Evolutionary conservation across 2,888 invertebrate species (phyloP), one percentile per base, ranked within the genome.

Genomic region (Nasonia oneida): DNA sequence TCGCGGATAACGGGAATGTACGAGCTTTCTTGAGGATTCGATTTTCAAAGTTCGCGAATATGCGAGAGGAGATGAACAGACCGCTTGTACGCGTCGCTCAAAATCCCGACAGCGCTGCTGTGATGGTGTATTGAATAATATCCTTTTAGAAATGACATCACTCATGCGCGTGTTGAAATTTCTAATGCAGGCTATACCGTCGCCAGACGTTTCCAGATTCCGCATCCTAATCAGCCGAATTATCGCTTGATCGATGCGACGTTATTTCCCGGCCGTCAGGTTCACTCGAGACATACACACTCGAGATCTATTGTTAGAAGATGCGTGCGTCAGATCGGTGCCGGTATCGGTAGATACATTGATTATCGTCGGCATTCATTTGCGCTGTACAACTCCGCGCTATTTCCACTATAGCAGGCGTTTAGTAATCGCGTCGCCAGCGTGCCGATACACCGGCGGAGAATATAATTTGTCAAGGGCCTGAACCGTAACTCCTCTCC

Each of bases 181-280:
- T n/a, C 53, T 37, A 74, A 15, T 39, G 18, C 15, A 29, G 23
- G 50, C 39, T 57, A 53, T 29, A 42, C 15, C 10, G 42, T 74
- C 23, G 79, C 14, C 14, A 42, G n/a, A 29, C 29, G 37, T 42
- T n/a, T 18, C 37, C 15, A 76, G 61, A 47, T 73, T 50, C 33
- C 8, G 39, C 6, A 83, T 73, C 71, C 74, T 33, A 53, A 67
- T 79, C 39, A 75, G 67, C 73, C 67, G 74, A 81, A 81, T 81
- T 67, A 67, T 29, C 29, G 64, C 12, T 64, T 18, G 74, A 53
- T 80, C 18, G 15, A 18, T 33, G 67, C 12, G 67, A 67, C 67
- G 50, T 14, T 53, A 1, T 15, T 3, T 53, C 53, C 53, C 8
- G 53, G 3, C 15, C 4, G 53, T 53, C 53, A 18, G 18, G 18